Base-by-base conservation (phyloP, 1,140 invertebrate genomes). In the Potamilus streckersoni region DNA sequence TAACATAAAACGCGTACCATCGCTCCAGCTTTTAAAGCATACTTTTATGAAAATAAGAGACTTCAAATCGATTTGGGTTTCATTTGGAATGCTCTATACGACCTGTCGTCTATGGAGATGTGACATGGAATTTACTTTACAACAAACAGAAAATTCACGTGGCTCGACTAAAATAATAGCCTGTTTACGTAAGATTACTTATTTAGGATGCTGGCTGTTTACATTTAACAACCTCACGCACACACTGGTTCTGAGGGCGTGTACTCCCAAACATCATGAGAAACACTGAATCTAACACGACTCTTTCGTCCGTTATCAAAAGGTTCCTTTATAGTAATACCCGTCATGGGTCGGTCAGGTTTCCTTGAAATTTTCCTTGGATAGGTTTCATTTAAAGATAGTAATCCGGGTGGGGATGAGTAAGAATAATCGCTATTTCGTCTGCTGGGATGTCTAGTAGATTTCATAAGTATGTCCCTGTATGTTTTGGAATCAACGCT, bases 271-370 rank as follows among this genome's bases (percentile, higher is more conserved):
- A 74, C 65, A 57, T 74, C 65, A 56, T 74, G 65, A 6, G 73
- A 64, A 57, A 61, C 65, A 69, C 69, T 74, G 31, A 74, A 74
- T 49, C 73, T 16, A 55, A 74, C 73, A 69, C 66, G 68, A 57
- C 73, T 38, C 69, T 74, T 74, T 19, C 67, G 60, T n/a, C 27
- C 11, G n/a, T 67, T 20, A 23, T 49, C 2, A 55, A 57, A 23
- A 13, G 16, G 2, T 61, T 67, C 19, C 16, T 14, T 4, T 23
- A 16, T 49, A 23, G 19, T 17, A 23, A 27, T 2, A 63, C 65
- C 31, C 27, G 57, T 20, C 61, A n/a, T 14, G 59, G 27, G 56
- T 57, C 49, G 12, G 58, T 23, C 20, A 67, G 73, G 62, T 69
- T 57, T 63, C 63, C 23, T 13, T 58, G 58, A 55, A 74, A 49